Evolutionary conservation across 2,797 vertebrate genomes (phyloP).

Genomic region (Rhincodon typus): DNA sequence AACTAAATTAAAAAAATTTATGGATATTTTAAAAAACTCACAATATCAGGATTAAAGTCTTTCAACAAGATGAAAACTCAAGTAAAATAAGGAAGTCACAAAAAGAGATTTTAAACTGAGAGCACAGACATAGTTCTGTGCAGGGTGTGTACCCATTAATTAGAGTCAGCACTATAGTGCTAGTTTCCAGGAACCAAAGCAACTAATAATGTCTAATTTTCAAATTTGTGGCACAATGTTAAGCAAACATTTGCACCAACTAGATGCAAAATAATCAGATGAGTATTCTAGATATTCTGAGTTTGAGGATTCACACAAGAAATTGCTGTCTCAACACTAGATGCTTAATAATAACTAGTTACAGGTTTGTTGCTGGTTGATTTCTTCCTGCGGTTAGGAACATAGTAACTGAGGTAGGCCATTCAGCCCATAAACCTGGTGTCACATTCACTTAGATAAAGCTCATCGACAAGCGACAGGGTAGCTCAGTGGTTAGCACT

Average conservation of each 20-base stretch:
- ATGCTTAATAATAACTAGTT: background rate
- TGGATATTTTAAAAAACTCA: background rate
- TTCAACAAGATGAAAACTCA: background rate
- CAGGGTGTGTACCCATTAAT: no score
- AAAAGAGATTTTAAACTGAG: background rate
- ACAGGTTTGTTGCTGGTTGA: no score
- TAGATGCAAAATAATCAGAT: background rate
- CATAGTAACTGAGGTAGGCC: no score
- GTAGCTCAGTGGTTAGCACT: no score
- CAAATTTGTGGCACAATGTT: background rate
- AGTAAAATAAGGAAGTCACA: background rate
- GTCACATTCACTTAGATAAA: no score
- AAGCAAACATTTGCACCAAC: background rate
- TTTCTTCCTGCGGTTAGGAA: no score
- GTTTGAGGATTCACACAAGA: background rate
- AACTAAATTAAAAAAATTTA: background rate
- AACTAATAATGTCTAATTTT: background rate
- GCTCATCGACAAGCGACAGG: no score
- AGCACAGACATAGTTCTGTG: background rate
- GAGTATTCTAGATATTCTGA: background rate
- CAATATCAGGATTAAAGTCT: background rate
- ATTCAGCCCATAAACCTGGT: no score
- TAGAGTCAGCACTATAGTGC: background rate
- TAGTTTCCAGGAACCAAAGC: constrained; percentile 26
- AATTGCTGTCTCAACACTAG: background rate